Evolutionary conservation across 2,888 invertebrate genomes (phyloP).

Genomic region (Muscina levida): DNA sequence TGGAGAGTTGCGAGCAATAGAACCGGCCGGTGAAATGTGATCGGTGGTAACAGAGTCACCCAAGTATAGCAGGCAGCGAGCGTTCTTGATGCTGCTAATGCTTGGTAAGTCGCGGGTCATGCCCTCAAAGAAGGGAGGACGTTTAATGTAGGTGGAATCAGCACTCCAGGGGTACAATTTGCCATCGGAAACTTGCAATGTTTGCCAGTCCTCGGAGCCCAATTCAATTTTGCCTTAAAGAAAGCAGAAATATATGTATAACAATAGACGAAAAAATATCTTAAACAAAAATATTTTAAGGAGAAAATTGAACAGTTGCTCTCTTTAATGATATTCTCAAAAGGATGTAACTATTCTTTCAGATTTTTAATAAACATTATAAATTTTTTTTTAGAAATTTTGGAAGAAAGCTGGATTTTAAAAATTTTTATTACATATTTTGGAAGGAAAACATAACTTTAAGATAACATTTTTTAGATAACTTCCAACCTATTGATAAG

Average conservation of each 20-base stretch:
- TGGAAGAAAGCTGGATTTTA: too few relatives aligned
- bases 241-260: constrained; percentile 1
- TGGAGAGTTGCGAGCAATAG: constrained; percentile 96
- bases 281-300: too few relatives aligned
- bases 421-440: too few relatives aligned
- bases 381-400: too few relatives aligned
- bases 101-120: constrained; percentile 84
- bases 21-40: constrained; percentile 99
- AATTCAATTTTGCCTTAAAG: constrained; percentile 87
- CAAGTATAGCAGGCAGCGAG: constrained; percentile 90
- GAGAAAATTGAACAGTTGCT: too few relatives aligned
- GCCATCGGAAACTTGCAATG: constrained; percentile 88
- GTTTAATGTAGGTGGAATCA: constrained; percentile 96
- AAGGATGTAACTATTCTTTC: too few relatives aligned
- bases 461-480: too few relatives aligned
- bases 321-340: too few relatives aligned
- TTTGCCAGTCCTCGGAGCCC: constrained; percentile 93
- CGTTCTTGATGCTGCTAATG: constrained; percentile 84
- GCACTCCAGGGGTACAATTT: constrained; percentile 95
- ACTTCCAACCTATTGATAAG: too few relatives aligned
- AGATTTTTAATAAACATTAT: too few relatives aligned
- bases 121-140: constrained; percentile 95
- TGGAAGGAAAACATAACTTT: too few relatives aligned
- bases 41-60: constrained; percentile 99
- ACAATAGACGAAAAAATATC: background rate